Percentiles rank a stretch among this genome's conserved stretches.
Conservation (phyloP, 2,797 vertebrate genomes). For the Gallinago nigripennis region DNA sequence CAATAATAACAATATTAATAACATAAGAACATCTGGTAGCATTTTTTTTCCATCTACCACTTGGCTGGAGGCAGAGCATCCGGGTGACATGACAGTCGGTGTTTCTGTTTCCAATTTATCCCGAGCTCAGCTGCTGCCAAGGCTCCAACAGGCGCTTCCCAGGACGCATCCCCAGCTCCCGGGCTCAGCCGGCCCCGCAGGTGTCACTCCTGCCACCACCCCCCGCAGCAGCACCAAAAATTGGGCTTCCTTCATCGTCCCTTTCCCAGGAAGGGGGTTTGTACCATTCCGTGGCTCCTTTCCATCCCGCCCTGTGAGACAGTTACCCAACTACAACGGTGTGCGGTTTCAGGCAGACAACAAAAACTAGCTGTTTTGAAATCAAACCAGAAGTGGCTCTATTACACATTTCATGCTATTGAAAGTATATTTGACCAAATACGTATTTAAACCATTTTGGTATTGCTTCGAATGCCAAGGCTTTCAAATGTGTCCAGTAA, state of each 20-base stretch:
- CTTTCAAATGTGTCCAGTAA: constrained; percentile 8
- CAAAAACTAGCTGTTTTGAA: constrained; percentile 27
- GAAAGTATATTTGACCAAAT: not conserved
- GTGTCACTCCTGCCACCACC: not conserved
- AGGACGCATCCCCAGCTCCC: not conserved
- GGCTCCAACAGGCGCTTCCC: not conserved
- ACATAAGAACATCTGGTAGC: constrained; percentile 65
- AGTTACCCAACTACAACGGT: not conserved
- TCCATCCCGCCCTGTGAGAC: not conserved
- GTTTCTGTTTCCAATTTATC: constrained; percentile 62
- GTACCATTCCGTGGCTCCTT: not conserved
- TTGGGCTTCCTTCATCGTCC: not conserved
- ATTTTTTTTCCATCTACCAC: constrained; percentile 39
- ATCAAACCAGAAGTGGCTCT: not conserved
- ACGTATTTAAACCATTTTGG: not conserved
- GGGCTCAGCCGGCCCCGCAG: accelerated
- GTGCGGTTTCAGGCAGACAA: not conserved
- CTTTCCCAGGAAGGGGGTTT: not conserved
- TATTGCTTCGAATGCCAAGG: not conserved
- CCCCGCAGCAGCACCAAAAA: not conserved
- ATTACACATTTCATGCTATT: not conserved
- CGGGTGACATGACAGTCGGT: constrained; percentile 22
- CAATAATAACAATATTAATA: constrained; percentile 71
- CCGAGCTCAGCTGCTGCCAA: constrained; percentile 18
- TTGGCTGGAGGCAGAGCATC: constrained; percentile 57